Percentiles rank a stretch among this genome's conserved stretches.
Conservation (phyloP, 2,888 invertebrate genomes). For the Crocallis elinguaria region DNA sequence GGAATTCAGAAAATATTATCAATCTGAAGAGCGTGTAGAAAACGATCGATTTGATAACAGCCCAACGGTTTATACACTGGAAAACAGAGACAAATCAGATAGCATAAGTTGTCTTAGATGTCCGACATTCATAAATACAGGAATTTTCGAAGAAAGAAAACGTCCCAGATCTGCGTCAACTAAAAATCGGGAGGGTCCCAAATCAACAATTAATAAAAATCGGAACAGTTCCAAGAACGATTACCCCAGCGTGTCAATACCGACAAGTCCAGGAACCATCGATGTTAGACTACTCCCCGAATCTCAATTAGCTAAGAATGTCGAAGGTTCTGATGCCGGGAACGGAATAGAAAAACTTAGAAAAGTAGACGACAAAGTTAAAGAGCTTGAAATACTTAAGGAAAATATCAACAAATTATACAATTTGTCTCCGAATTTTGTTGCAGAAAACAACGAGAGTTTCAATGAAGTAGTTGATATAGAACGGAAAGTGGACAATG, state of each 20-base stretch:
- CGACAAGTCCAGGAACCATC: background rate
- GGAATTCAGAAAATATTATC: slow-evolving; percentile 72
- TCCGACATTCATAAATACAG: background rate
- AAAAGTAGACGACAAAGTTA: slow-evolving; percentile 39
- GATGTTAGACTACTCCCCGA: background rate
- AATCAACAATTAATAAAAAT: slow-evolving; percentile 8
- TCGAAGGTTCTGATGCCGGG: background rate
- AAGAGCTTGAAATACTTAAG: slow-evolving; percentile 56
- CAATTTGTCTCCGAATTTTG: slow-evolving; percentile 40
- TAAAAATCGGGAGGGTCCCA: background rate
- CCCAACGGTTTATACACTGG: no score
- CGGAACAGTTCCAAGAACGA: background rate
- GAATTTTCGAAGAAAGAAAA: background rate
- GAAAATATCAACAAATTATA: slow-evolving; percentile 57
- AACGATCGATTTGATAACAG: slow-evolving; percentile 1
- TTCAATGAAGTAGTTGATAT: background rate
- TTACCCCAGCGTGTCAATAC: background rate
- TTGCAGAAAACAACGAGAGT: slow-evolving; percentile 10
- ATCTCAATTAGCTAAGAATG: background rate
- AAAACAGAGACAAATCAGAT: background rate
- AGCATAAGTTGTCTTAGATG: background rate
- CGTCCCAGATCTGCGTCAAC: background rate
- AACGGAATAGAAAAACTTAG: slow-evolving; percentile 25
- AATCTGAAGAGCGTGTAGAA: slow-evolving; percentile 36
- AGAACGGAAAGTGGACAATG: background rate